Percentiles rank a stretch among this genome's conserved stretches.
These are phyloP conservation scores for Ypsolopha scabrella DNA, from an alignment of 2,888 invertebrate genomes.

Conservation along the genomic window DNA sequence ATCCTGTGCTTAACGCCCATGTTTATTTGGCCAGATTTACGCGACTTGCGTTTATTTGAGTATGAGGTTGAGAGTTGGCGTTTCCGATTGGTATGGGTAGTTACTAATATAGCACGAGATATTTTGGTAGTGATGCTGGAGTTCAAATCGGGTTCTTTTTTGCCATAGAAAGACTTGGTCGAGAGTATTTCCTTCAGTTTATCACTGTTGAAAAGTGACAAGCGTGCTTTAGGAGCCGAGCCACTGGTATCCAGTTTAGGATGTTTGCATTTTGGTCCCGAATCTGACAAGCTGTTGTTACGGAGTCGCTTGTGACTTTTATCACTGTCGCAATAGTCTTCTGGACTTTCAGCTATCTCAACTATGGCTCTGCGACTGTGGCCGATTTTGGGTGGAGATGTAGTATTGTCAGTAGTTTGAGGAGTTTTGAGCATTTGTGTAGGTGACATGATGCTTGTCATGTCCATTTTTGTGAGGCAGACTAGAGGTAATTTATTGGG, in stretches of 20 bases:
- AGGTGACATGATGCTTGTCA: slow-evolving; percentile 40
- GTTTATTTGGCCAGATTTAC: slow-evolving; percentile 73
- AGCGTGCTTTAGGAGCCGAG: slow-evolving; percentile 48
- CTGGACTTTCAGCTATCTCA: slow-evolving; percentile 53
- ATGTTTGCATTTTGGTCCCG: slow-evolving; percentile 40
- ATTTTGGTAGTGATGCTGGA: slow-evolving; percentile 35
- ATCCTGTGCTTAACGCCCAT: slow-evolving; percentile 75
- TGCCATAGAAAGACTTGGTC: slow-evolving; percentile 69
- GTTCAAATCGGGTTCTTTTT: slow-evolving; percentile 50
- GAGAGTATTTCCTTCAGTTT: slow-evolving; percentile 60
- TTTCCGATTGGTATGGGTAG: slow-evolving; percentile 23
- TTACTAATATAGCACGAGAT: slow-evolving; percentile 39
- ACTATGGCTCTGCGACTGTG: slow-evolving; percentile 41
- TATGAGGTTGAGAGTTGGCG: slow-evolving; percentile 33
- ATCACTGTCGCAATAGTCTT: slow-evolving; percentile 43
- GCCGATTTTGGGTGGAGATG: slow-evolving; percentile 49
- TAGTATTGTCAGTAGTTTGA: slow-evolving; percentile 38
- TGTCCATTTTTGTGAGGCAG: slow-evolving; percentile 48
- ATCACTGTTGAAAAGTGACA: slow-evolving; percentile 55
- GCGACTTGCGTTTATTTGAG: slow-evolving; percentile 31
- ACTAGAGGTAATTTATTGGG: slow-evolving; percentile 21
- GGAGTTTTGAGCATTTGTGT: slow-evolving; percentile 57
- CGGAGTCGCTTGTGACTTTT: slow-evolving; percentile 49
- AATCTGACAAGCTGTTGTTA: slow-evolving; percentile 39
- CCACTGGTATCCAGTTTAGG: slow-evolving; percentile 37